These are phyloP conservation scores for Noctuana brunneofusca DNA, from an alignment of 2,888 invertebrate species.

Conservation along the genomic window DNA sequence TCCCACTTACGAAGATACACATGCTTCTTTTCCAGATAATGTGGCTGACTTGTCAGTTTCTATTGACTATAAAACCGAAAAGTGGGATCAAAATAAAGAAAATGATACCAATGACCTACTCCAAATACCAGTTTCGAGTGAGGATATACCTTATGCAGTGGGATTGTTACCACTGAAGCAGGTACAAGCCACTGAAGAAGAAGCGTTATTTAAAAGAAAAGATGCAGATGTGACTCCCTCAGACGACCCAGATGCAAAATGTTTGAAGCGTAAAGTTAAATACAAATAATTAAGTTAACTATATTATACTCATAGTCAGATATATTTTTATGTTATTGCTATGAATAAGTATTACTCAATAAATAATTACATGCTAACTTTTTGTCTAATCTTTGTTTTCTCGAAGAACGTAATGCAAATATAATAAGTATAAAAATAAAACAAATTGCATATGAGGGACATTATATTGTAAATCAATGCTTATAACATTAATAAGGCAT, in stretches of 20 bases:
- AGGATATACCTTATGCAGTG: constrained; percentile 74
- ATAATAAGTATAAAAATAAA: background rate
- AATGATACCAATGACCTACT: constrained; percentile 18
- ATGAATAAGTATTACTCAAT: background rate
- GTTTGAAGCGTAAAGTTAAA: constrained; percentile 74
- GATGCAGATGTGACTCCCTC: constrained; percentile 52
- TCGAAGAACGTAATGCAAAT: background rate
- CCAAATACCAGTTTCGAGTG: constrained; percentile 48
- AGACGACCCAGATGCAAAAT: constrained; percentile 66
- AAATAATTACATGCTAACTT: background rate
- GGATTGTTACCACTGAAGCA: constrained; percentile 71
- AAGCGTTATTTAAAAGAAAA: constrained; percentile 59
- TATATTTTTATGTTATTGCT: background rate
- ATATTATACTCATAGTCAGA: background rate
- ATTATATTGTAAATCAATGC: constrained; percentile 32
- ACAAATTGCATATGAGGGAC: constrained; percentile 14
- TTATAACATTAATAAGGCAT: constrained; percentile 45
- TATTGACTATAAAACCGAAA: constrained; percentile 43
- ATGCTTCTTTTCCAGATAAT: constrained; percentile 16
- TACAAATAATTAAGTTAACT: constrained; percentile 61
- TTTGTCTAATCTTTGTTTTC: background rate
- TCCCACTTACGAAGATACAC: constrained; percentile 8
- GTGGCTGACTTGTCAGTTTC: constrained; percentile 9
- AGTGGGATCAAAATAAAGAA: constrained; percentile 45
- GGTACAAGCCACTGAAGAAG: constrained; percentile 53